Evolutionary conservation across 2,113 vertebrate genomes (phyloP).

Genomic region (Crypturellus undulatus): DNA sequence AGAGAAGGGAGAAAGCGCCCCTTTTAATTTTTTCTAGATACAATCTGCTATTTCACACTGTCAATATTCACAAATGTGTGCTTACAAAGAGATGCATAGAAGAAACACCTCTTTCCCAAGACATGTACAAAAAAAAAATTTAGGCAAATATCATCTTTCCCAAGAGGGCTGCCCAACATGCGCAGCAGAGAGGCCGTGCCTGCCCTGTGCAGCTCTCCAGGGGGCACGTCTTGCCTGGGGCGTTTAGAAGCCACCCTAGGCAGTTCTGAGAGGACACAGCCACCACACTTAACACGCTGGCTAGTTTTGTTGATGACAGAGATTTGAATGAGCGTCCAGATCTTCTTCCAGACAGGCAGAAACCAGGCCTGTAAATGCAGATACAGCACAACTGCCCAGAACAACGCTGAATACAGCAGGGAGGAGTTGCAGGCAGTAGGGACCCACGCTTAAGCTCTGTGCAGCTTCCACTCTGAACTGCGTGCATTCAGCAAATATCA

Average conservation of each 20-base stretch:
- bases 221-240: background rate
- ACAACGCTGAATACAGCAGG: background rate
- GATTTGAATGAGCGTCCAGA: background rate
- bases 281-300: background rate
- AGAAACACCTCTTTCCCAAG: background rate
- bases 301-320: background rate
- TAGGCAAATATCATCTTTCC: background rate
- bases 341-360: background rate
- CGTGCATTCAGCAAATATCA: background rate
- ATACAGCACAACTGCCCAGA: background rate
- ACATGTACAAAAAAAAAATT: background rate
- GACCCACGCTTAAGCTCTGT: background rate
- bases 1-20: fast-evolving
- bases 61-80: background rate
- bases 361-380: background rate
- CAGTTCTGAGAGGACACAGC: background rate
- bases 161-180: background rate
- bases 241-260: background rate
- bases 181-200: background rate
- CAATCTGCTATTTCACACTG: background rate
- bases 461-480: background rate
- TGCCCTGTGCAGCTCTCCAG: fast-evolving
- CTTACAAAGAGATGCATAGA: background rate
- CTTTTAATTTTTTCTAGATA: background rate
- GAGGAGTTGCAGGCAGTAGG: background rate